Evolutionary conservation across 2,113 vertebrate species (phyloP).

Genomic region (Sander lucioperca): DNA sequence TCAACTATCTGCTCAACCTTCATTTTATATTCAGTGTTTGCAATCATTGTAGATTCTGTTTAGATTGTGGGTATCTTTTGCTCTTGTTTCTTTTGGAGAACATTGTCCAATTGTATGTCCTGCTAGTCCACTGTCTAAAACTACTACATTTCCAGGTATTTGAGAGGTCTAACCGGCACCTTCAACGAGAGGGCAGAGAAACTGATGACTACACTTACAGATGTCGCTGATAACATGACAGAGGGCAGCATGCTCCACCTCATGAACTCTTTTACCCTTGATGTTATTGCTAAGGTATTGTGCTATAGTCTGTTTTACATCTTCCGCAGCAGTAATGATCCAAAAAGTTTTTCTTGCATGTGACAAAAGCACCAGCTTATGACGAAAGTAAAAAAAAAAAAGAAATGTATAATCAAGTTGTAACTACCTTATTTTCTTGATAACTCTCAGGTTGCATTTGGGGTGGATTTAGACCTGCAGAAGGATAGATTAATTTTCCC

Average conservation of each 20-base stretch:
- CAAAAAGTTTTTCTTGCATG: not conserved
- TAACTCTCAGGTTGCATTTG: conserved; percentile 87
- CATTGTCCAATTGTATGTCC: not conserved
- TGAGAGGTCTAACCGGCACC: conserved; percentile 73
- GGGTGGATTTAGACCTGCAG: conserved; percentile 88
- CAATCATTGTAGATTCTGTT: not conserved
- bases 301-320: not conserved
- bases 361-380: not conserved
- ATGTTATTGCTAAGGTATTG: conserved; percentile 80
- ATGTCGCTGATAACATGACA: conserved; percentile 56
- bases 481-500: conserved; percentile 80
- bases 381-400: not conserved
- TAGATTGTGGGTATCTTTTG: not conserved
- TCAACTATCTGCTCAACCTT: not conserved
- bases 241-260: conserved; percentile 70
- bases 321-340: not conserved
- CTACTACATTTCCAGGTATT: conserved; percentile 68
- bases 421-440: not conserved
- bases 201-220: conserved; percentile 75
- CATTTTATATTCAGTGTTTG: not conserved
- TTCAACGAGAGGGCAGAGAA: conserved; percentile 81
- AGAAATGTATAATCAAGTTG: not conserved
- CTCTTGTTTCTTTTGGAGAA: not conserved
- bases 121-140: not conserved
- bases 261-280: conserved; percentile 79